Base-by-base conservation (phyloP, 1,140 invertebrate genomes). In the Dolichoris vasculosae region DNA sequence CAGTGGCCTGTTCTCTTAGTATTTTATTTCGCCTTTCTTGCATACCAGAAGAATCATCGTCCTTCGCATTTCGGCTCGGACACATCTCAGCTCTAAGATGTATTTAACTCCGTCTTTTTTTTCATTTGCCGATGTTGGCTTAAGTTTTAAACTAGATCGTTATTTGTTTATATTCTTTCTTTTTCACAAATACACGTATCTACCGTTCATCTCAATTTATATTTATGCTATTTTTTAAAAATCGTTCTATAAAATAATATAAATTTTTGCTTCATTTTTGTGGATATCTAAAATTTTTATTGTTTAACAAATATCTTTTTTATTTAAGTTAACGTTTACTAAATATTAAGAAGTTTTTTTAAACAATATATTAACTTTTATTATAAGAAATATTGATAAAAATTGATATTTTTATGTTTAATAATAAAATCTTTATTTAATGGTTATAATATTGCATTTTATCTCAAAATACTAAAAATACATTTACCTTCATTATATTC, bases 91-190 rank as follows among this genome's bases (percentile, higher is more conserved):
- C 59, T n/a, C 59, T 13, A n/a, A 23, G 26, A 30, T n/a, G 7
- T 30, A 1, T 40, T 20, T 40, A 2, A 8, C 17, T 55, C 51
- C 9, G 26, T 59, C 13, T 32, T 32, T 77, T 51, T 0, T 3
- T 7, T 6, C 38, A 1, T 15, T 2, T 0, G 20, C 13, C 4
- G 48, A 9, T 30, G 30, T 46, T 55, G 55, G 23, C 76, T 35
- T 30, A 17, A 30, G 59, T 11, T 71, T 84, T 84, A 79, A 84
- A 84, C 75, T 84, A 84, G 75, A 80, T 80, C 64, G 38, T 55
- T 55, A 80, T 77, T 85, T 71, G 43, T 2, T 38, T 40, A 55
- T 3, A 40, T n/a, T 20, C 17, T 35, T 32, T 9, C 75, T 55
- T 51, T 30, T n/a, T 17, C 82, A 26, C 9, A 7, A 26, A 46